These are phyloP conservation scores for Polydrusus pterygomalis DNA, from an alignment of 2,888 invertebrate species.

Conservation along the genomic window DNA sequence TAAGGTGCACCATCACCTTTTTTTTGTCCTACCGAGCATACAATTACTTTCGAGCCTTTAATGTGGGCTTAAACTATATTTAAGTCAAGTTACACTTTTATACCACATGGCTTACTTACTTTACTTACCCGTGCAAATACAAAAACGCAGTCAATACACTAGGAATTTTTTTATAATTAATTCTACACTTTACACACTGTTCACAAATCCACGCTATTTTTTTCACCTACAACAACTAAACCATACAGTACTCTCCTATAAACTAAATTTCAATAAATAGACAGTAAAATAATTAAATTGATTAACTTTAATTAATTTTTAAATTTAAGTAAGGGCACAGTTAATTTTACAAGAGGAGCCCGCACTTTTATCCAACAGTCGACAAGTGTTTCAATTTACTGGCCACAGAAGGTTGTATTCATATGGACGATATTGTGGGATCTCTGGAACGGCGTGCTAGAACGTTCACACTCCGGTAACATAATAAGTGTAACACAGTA, in stretches of 20 bases:
- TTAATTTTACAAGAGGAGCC: constrained; percentile 9
- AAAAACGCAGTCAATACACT: too few relatives aligned
- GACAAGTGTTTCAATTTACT: constrained; percentile 50
- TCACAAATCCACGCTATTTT: too few relatives aligned
- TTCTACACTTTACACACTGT: too few relatives aligned
- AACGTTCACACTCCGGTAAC: constrained; percentile 10
- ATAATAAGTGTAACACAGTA: too few relatives aligned
- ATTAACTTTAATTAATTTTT: constrained; percentile 19
- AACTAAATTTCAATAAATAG: background rate
- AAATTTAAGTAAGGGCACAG: constrained; percentile 6
- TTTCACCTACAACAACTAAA: background rate
- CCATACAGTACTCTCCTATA: background rate
- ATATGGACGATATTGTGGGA: constrained; percentile 33
- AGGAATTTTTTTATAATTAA: too few relatives aligned
- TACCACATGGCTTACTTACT: too few relatives aligned
- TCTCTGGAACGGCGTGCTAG: constrained; percentile 45
- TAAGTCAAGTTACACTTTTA: too few relatives aligned
- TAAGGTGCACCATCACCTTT: too few relatives aligned
- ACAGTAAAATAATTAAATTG: background rate
- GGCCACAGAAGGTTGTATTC: constrained; percentile 27
- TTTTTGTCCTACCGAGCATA: too few relatives aligned
- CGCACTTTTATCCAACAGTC: constrained; percentile 36
- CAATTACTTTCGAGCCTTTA: too few relatives aligned
- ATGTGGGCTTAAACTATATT: too few relatives aligned
- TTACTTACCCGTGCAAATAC: too few relatives aligned